These are phyloP conservation scores for Pseudomugil gertrudae DNA, from an alignment of 2,797 vertebrate genomes.

Conservation along the genomic window DNA sequence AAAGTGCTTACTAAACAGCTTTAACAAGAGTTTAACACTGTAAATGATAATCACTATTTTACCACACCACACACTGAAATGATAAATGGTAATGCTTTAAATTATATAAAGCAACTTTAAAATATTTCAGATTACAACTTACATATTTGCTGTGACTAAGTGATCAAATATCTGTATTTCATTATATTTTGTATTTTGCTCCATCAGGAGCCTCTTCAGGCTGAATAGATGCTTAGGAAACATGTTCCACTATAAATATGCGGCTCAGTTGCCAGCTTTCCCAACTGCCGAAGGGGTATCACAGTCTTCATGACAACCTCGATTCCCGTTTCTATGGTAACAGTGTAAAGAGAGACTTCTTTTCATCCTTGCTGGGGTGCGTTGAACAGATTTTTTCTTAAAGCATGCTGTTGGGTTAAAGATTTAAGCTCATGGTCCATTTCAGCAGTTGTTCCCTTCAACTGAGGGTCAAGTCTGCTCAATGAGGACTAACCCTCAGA, in stretches of 20 bases:
- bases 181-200: neutral
- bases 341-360: conserved; percentile 60
- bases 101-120: no score
- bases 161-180: neutral
- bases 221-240: conserved; percentile 37
- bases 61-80: neutral
- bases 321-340: conserved; percentile 77
- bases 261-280: conserved; percentile 48
- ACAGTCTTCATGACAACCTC: conserved; percentile 36
- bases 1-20: neutral
- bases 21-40: neutral
- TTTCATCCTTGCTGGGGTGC: conserved; percentile 52
- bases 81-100: no score
- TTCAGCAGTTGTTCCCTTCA: conserved; percentile 39
- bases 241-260: conserved; percentile 36
- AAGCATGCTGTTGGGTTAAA: conserved; percentile 37
- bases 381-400: conserved; percentile 46
- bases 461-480: conserved; percentile 48
- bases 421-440: conserved; percentile 47
- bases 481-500: conserved; percentile 7
- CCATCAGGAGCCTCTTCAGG: conserved; percentile 17
- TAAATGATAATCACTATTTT: conserved; percentile 4
- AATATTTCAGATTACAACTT: neutral
- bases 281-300: conserved; percentile 51
- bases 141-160: neutral